A percentile compares a stretch with the other conserved stretches of the same genome.
Evolutionary conservation across 2,797 vertebrate species (phyloP).

Genomic region (Mus caroli): DNA sequence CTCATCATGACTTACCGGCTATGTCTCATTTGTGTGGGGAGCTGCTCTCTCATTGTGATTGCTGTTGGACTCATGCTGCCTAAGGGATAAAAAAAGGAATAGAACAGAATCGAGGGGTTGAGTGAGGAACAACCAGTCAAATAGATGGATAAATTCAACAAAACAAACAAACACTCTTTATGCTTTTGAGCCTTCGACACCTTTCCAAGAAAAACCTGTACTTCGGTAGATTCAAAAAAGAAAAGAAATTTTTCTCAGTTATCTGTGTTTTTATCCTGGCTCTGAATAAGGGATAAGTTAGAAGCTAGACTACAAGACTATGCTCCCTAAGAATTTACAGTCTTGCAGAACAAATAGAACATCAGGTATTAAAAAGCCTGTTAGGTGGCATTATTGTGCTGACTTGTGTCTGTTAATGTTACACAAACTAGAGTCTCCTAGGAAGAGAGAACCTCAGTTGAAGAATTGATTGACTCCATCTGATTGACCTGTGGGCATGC

Average conservation of each 20-base stretch:
- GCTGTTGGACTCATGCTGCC: not conserved
- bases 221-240: not conserved
- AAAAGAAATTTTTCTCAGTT: not conserved
- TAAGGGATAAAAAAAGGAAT: not conserved
- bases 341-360: not conserved
- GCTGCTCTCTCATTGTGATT: not conserved
- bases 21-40: not conserved
- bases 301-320: not conserved
- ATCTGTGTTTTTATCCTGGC: not conserved
- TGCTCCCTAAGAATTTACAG: not conserved
- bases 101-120: not conserved
- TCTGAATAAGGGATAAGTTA: not conserved
- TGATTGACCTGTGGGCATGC: not conserved
- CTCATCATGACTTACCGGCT: not conserved
- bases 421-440: not conserved
- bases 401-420: not conserved
- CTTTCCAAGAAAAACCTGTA: slow-evolving; percentile 52
- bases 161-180: not conserved
- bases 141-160: not conserved
- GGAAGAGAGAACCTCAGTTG: not conserved
- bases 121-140: not conserved
- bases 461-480: slow-evolving; percentile 1
- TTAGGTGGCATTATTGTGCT: not conserved
- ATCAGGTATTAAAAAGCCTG: not conserved
- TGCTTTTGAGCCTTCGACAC: not conserved